A percentile compares a stretch with the other conserved stretches of the same genome.
Conservation (phyloP, 2,888 invertebrate species). For the Melipona bicolor region DNA sequence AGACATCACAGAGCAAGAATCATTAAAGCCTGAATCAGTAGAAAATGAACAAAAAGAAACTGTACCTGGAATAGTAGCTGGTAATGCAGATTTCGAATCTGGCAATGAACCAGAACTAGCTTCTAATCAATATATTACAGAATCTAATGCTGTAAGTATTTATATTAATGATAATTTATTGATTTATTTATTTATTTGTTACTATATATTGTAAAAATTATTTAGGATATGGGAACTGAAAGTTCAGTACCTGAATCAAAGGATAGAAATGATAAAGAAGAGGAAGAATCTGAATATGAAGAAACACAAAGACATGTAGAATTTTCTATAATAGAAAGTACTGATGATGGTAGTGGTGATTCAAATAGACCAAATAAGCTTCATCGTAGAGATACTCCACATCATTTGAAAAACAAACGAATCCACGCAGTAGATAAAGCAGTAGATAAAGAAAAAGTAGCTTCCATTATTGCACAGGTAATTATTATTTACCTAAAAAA, state of each 20-base stretch:
- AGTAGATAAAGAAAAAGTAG: constrained; percentile 89
- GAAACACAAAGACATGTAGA: constrained; percentile 85
- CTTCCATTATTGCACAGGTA: constrained; percentile 89
- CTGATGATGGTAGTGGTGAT: constrained; percentile 85
- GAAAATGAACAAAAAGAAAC: constrained; percentile 55
- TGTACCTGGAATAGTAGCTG: constrained; percentile 37
- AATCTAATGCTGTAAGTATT: constrained; percentile 53
- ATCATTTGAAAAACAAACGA: constrained; percentile 99
- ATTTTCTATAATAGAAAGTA: constrained; percentile 81
- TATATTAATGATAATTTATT: neutral
- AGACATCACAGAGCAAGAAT: constrained; percentile 41
- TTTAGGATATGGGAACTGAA: constrained; percentile 82
- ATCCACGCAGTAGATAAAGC: constrained; percentile 86
- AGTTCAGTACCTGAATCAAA: constrained; percentile 87
- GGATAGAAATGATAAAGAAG: constrained; percentile 86
- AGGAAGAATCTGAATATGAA: constrained; percentile 88
- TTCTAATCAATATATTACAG: constrained; percentile 49
- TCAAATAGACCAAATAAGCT: constrained; percentile 88
- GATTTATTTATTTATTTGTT: constrained; percentile 12
- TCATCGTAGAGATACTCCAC: constrained; percentile 98
- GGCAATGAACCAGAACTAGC: constrained; percentile 47
- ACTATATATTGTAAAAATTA: constrained; percentile 4
- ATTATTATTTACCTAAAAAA: constrained; percentile 50
- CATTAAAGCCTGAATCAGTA: constrained; percentile 28
- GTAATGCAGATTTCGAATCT: constrained; percentile 44